Percentiles rank a stretch among this genome's conserved stretches.
Conservation (phyloP, 2,888 invertebrate genomes). For the Mechanitis messenoides region DNA sequence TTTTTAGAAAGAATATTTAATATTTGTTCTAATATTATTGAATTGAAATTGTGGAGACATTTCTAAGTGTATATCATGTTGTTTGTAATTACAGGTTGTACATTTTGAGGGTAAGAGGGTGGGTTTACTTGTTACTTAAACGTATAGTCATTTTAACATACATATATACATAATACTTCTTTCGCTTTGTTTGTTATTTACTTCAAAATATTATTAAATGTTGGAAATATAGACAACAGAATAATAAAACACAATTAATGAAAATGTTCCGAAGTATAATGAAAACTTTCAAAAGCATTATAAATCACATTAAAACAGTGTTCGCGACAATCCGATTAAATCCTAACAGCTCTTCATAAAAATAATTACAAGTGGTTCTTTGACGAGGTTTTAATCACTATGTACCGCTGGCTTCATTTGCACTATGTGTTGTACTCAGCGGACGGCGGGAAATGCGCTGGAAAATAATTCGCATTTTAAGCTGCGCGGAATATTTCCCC, state of each 20-base stretch:
- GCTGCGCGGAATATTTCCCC: constrained; percentile 59
- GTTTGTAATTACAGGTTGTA: too few species aligned
- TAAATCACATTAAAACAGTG: not conserved
- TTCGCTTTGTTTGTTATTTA: too few species aligned
- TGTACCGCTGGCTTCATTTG: constrained; percentile 27
- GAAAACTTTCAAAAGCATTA: not conserved
- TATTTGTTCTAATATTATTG: too few species aligned
- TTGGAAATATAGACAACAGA: not conserved
- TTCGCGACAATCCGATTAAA: constrained; percentile 21
- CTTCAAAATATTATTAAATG: too few species aligned
- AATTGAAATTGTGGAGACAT: too few species aligned
- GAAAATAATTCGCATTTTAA: constrained; percentile 44
- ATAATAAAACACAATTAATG: constrained; percentile 2
- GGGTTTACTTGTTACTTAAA: too few species aligned
- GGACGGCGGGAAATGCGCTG: constrained; percentile 29
- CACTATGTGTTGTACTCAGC: constrained; percentile 25
- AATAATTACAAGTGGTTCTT: constrained; percentile 23
- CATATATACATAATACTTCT: too few species aligned
- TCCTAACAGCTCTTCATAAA: constrained; percentile 23
- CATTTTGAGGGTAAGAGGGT: too few species aligned
- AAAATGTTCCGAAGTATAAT: not conserved
- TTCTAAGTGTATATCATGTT: too few species aligned
- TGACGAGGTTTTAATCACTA: constrained; percentile 30
- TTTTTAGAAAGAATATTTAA: too few species aligned
- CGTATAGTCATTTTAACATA: too few species aligned